These are phyloP conservation scores for Sphaeramia orbicularis DNA, from an alignment of 2,797 vertebrate genomes.

Conservation along the genomic window DNA sequence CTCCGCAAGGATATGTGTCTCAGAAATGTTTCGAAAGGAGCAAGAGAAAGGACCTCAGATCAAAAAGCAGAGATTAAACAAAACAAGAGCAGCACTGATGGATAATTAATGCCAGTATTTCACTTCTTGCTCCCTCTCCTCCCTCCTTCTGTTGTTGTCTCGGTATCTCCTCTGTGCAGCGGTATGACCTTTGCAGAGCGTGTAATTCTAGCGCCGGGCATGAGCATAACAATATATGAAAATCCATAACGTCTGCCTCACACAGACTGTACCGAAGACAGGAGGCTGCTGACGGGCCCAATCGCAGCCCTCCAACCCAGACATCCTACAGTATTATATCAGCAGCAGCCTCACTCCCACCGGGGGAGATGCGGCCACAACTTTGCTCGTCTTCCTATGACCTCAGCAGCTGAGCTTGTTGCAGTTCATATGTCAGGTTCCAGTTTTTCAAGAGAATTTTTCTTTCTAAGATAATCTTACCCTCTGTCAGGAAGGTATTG, in stretches of 20 bases:
- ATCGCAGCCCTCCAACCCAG: slow-evolving; percentile 32
- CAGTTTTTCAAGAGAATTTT: slow-evolving; percentile 3
- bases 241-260: slow-evolving; percentile 70
- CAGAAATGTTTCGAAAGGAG: neutral
- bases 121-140: slow-evolving; percentile 13
- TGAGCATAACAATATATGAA: slow-evolving; percentile 65
- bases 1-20: neutral
- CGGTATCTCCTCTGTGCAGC: slow-evolving; percentile 51
- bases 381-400: slow-evolving; percentile 51
- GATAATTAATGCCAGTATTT: slow-evolving; percentile 58
- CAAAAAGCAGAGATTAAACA: slow-evolving; percentile 23
- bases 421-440: slow-evolving; percentile 13
- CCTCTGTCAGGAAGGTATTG: slow-evolving; percentile 2
- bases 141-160: slow-evolving; percentile 36
- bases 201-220: slow-evolving; percentile 63
- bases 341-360: slow-evolving; percentile 33
- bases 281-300: slow-evolving; percentile 56
- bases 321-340: slow-evolving; percentile 45
- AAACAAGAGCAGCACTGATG: slow-evolving; percentile 47
- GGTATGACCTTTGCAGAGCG: slow-evolving; percentile 65
- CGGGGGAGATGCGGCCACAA: slow-evolving; percentile 21
- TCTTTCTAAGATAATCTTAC: neutral
- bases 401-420: slow-evolving; percentile 43
- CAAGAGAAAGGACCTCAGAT: slow-evolving; percentile 1
- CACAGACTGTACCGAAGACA: slow-evolving; percentile 32